Base-by-base conservation (phyloP, 2,888 invertebrate species). In the Stramonita haemastoma region DNA sequence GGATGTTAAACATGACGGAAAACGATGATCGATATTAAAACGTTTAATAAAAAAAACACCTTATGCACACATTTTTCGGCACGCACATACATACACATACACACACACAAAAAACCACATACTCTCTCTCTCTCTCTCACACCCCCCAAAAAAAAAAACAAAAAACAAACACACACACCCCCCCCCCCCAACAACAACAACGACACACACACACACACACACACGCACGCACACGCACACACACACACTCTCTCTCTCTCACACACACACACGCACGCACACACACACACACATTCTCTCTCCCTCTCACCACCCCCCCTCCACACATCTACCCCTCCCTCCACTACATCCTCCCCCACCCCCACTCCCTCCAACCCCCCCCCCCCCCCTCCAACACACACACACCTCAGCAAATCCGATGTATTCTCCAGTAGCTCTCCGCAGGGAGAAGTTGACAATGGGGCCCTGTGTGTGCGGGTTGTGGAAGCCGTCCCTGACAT, bases 401-500 rank as follows among this genome's bases (percentile, higher is more conserved):
- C n/a, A 91, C 96, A 98, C 98, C 97, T 99, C 98, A 91, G 98
- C 97, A 96, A 97, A 99, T 87, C 99, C 99, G 93, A 99, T 97
- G 95, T 97, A 98, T 81, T 97, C 97, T 46, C 98, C 98, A 96
- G 97, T 97, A 77, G 97, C 96, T 92, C 98, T 97, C 19, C 97
- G 95, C 89, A 99, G 96, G 97, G 98, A 99, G 95, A 99, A 99
- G 92, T 98, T 97, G 11, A 99, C 97, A 91, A 98, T 97, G 77
- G 97, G 97, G 19, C 99, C 99, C 96, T 99, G 99, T 34, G 95
- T 96, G 29, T 95, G 93, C 0, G 95, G 95, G 94, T 97, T 96
- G 89, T 96, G 96, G 91, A 94, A 95, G 29, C 91, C 90, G 22
- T 90, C 91, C 66, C 91, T 91, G 94, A 97, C 97, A 95, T 99